Evolutionary conservation across 2,113 vertebrate genomes (phyloP).

Genomic region (Egretta garzetta): DNA sequence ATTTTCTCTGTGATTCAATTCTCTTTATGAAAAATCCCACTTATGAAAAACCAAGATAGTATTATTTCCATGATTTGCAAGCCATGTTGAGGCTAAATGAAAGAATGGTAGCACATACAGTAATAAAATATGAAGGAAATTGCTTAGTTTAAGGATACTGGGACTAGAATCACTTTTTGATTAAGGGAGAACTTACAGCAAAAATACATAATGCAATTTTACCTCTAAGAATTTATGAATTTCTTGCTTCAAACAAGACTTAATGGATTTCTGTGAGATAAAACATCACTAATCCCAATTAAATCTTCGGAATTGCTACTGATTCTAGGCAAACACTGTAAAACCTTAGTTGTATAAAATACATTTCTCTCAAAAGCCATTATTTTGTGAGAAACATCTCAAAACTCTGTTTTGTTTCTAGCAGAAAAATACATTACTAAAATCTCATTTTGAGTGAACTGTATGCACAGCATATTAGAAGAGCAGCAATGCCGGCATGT

Average conservation of each 20-base stretch:
- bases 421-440: not conserved
- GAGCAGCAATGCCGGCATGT: not conserved
- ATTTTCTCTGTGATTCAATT: not conserved
- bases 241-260: slow-evolving; percentile 24
- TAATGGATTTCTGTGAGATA: slow-evolving; percentile 41
- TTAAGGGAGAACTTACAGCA: slow-evolving; percentile 19
- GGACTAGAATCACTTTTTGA: not conserved
- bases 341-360: not conserved
- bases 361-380: not conserved
- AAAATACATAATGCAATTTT: slow-evolving; percentile 30
- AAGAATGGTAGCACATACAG: not conserved
- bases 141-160: slow-evolving; percentile 9
- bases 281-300: slow-evolving; percentile 38
- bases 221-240: not conserved
- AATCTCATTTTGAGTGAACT: not conserved
- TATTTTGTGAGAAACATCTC: not conserved
- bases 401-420: not conserved
- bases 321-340: not conserved
- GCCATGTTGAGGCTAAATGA: not conserved
- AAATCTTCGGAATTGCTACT: not conserved
- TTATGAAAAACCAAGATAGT: slow-evolving; percentile 21
- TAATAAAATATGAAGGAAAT: slow-evolving; percentile 42
- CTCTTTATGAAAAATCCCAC: not conserved
- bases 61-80: slow-evolving; percentile 21
- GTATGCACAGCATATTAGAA: not conserved